Evolutionary conservation across 1,140 invertebrate genomes (phyloP).

Genomic region (Drosophila kikkawai): DNA sequence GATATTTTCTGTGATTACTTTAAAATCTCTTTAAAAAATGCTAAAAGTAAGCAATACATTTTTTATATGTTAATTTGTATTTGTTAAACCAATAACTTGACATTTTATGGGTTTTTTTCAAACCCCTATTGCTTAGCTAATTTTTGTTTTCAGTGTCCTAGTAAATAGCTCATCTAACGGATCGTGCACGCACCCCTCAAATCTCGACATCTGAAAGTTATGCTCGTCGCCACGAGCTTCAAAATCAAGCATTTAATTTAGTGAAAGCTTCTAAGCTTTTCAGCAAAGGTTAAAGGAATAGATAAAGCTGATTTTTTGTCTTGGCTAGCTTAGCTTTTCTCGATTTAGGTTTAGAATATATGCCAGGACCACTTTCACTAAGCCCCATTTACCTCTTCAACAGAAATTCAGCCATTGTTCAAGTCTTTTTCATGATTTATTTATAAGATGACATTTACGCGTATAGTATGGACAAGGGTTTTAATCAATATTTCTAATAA

Average conservation of each 20-base stretch:
- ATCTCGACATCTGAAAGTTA: not conserved
- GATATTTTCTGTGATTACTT: too few relatives aligned
- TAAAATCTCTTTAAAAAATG: too few relatives aligned
- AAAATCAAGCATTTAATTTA: conserved; percentile 12
- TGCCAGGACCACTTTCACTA: too few relatives aligned
- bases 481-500: conserved; percentile 37
- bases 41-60: too few relatives aligned
- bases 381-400: not conserved
- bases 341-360: not conserved
- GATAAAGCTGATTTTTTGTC: not conserved
- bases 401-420: not conserved
- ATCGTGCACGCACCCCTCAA: not conserved
- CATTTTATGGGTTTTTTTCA: not conserved
- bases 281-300: not conserved
- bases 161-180: not conserved
- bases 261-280: conserved; percentile 26
- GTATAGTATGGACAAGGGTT: conserved; percentile 44
- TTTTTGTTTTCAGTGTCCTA: not conserved
- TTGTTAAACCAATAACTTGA: too few relatives aligned
- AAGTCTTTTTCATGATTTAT: conserved; percentile 71
- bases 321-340: not conserved
- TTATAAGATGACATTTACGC: conserved; percentile 57
- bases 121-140: not conserved
- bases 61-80: too few relatives aligned
- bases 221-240: conserved; percentile 1